Conservation (phyloP, 2,797 vertebrate genomes). For the Notolepis coatsorum region DNA sequence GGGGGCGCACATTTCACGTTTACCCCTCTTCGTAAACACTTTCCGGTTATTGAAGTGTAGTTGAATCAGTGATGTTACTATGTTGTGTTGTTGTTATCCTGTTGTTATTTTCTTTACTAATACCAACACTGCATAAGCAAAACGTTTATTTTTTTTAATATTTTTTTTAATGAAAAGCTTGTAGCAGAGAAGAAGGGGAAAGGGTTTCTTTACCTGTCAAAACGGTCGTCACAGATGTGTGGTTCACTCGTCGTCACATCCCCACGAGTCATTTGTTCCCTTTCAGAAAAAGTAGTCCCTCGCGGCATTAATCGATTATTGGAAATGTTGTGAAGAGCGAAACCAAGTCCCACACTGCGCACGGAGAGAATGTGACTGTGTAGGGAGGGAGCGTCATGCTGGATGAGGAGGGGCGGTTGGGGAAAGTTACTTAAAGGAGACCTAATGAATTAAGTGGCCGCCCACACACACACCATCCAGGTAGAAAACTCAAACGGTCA, state of each 20-base stretch:
- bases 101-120: no score
- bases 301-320: slow-evolving; percentile 13
- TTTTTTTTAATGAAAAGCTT: no score
- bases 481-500: neutral
- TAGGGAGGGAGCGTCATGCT: slow-evolving; percentile 52
- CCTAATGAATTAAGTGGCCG: slow-evolving; percentile 35
- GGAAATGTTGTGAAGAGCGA: slow-evolving; percentile 12
- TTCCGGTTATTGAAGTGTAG: no score
- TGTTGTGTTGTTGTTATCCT: no score
- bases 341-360: slow-evolving; percentile 15
- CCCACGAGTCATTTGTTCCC: slow-evolving; percentile 31
- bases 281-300: neutral
- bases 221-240: slow-evolving; percentile 18
- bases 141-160: no score
- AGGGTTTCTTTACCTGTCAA: slow-evolving; percentile 60
- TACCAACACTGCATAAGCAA: no score
- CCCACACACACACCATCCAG: slow-evolving; percentile 17
- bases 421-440: slow-evolving; percentile 58
- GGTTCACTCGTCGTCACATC: neutral
- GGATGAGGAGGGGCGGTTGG: slow-evolving; percentile 62
- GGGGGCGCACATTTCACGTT: no score
- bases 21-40: no score
- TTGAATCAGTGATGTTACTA: no score
- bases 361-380: slow-evolving; percentile 42
- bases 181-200: neutral